These are phyloP conservation scores for Limnephilus lunatus DNA, from an alignment of 2,888 invertebrate species.

Conservation along the genomic window DNA sequence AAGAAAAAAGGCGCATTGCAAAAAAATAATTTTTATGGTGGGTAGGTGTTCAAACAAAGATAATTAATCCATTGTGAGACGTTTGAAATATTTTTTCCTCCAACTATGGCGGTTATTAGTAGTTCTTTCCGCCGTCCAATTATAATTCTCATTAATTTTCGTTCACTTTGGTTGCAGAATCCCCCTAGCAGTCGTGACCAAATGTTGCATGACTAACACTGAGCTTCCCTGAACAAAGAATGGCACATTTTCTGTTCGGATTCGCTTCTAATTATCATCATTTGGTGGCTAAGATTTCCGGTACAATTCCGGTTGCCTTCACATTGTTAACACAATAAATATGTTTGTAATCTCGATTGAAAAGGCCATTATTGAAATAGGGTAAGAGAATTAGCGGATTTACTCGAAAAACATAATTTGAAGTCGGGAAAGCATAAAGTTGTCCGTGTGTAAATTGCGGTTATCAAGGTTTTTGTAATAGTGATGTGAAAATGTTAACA, in stretches of 20 bases:
- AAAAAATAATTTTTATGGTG: not conserved
- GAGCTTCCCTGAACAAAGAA: not conserved
- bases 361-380: not conserved
- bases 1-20: not conserved
- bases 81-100: not conserved
- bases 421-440: not conserved
- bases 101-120: not conserved
- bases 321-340: not conserved
- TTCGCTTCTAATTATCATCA: constrained; percentile 2
- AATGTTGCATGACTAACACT: not conserved
- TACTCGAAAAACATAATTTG: not conserved
- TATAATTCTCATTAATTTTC: constrained; percentile 2
- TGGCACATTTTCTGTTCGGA: not conserved
- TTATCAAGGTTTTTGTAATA: not conserved
- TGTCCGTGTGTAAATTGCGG: not conserved
- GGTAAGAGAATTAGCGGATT: not conserved
- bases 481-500: not conserved
- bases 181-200: not conserved
- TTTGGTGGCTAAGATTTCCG: constrained; percentile 2
- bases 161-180: not conserved
- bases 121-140: not conserved
- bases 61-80: not conserved
- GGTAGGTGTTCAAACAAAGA: not conserved
- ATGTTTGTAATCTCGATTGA: not conserved
- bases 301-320: not conserved